phyloP scores from a whole-genome alignment of 2,113 vertebrate genomes.

The Scytalopus superciliaris region DNA sequence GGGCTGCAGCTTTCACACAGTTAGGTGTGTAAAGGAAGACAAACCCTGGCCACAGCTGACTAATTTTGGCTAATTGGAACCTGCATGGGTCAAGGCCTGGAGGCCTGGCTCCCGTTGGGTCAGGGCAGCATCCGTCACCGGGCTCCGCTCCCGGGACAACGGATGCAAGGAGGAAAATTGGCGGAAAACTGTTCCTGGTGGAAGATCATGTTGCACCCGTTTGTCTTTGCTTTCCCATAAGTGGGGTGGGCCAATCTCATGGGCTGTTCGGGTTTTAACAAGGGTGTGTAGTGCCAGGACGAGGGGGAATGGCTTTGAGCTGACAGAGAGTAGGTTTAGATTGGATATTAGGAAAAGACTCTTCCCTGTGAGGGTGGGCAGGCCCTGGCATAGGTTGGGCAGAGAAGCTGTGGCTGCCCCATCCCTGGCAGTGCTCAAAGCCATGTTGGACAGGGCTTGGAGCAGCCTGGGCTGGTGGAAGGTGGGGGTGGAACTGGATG shows the following conservation, averaged over 20 bases:
- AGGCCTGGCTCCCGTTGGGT: constrained; percentile 56
- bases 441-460: no score
- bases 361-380: not conserved
- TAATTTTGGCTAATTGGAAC: constrained; percentile 86
- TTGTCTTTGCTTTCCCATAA: not conserved
- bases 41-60: constrained; percentile 71
- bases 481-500: not conserved
- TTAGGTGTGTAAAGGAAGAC: constrained; percentile 69
- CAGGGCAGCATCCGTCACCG: constrained; percentile 63
- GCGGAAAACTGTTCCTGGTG: not conserved
- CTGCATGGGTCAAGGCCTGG: constrained; percentile 73
- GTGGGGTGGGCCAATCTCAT: not conserved
- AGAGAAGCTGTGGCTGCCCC: not conserved
- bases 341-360: not conserved
- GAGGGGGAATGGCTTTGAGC: not conserved
- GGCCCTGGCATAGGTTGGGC: not conserved
- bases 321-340: rapidly evolving
- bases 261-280: not conserved
- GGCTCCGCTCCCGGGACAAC: constrained; percentile 11
- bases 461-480: rapidly evolving
- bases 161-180: not conserved
- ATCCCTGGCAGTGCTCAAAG: not conserved
- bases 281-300: rapidly evolving
- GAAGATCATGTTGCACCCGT: not conserved
- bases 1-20: constrained; percentile 66